Percentiles rank a stretch among this genome's conserved stretches.
Evolutionary conservation across 1,140 invertebrate species (phyloP).

Genomic region (Chrysomallon squamiferum): DNA sequence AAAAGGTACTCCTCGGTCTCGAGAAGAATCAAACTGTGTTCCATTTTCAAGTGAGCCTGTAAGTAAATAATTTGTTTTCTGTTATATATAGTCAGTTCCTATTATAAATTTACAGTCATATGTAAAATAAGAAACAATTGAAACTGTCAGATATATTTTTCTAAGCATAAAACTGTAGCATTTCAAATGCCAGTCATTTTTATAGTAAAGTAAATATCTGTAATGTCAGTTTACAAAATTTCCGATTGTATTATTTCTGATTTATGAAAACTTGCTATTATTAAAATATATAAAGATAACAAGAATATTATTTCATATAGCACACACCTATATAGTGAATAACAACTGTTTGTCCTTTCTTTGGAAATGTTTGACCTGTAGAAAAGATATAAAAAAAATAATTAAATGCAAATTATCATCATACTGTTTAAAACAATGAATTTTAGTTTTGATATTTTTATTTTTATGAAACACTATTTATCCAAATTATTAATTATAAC

Average conservation of each 20-base stretch:
- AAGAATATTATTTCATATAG: no score
- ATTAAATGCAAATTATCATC: background rate
- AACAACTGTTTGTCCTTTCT: slow-evolving; percentile 36
- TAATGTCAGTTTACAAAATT: no score
- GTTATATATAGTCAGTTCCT: background rate
- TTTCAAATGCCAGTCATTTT: no score
- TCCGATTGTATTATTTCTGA: no score
- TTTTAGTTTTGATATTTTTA: no score
- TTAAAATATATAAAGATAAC: no score
- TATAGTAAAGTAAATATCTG: no score
- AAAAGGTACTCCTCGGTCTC: slow-evolving; percentile 54
- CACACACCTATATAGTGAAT: slow-evolving; percentile 43
- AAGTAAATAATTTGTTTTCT: slow-evolving; percentile 2
- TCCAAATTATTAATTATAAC: no score
- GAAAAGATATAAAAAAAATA: slow-evolving; percentile 1
- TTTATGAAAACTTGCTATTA: no score
- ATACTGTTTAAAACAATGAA: no score
- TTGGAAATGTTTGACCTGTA: slow-evolving; percentile 27
- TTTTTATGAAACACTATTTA: no score
- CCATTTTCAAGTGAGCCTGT: slow-evolving; percentile 51
- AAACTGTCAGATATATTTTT: background rate
- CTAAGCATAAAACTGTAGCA: background rate
- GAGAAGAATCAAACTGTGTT: slow-evolving; percentile 59
- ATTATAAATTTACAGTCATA: background rate
- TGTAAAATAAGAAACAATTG: background rate